Percentiles rank a stretch among this genome's conserved stretches.
phyloP scores from a whole-genome alignment of 2,888 invertebrate genomes.

The Pristionchus mayeri region DNA sequence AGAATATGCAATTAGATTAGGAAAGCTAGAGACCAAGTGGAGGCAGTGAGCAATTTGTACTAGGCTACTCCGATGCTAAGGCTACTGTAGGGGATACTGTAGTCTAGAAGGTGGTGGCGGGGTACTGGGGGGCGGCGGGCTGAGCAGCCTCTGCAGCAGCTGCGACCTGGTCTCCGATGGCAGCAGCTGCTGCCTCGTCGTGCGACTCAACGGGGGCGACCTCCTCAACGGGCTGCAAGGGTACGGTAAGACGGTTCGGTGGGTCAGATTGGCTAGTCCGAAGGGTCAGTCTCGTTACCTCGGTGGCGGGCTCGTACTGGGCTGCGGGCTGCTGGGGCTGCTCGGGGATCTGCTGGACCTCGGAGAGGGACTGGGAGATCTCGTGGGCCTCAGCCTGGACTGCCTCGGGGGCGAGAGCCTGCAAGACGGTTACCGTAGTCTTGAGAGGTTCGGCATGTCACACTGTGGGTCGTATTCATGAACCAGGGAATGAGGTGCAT shows the following conservation, averaged over 20 bases:
- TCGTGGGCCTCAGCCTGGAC: slow-evolving; percentile 45
- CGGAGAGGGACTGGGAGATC: slow-evolving; percentile 11
- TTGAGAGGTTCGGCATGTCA: not conserved
- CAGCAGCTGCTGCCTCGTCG: slow-evolving; percentile 7
- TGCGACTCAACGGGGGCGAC: slow-evolving; percentile 15
- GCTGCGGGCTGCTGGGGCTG: slow-evolving; percentile 1
- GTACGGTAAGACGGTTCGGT: not conserved
- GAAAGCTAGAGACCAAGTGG: slow-evolving; percentile 38
- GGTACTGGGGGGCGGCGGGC: slow-evolving; percentile 48
- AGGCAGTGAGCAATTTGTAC: not conserved
- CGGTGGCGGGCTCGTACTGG: slow-evolving; percentile 47
- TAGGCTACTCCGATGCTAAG: slow-evolving; percentile 12
- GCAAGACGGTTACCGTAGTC: not conserved
- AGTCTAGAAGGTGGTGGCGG: slow-evolving; percentile 36
- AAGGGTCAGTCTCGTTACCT: not conserved
- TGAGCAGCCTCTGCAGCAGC: slow-evolving; percentile 46
- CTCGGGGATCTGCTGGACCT: not conserved
- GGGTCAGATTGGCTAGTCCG: not conserved
- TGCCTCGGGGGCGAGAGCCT: slow-evolving; percentile 20
- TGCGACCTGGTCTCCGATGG: slow-evolving; percentile 37
- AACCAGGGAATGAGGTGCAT: not conserved
- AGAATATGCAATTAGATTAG: slow-evolving; percentile 13
- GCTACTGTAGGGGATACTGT: not conserved
- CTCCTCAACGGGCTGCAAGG: slow-evolving; percentile 41
- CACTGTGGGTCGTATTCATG: not conserved